Percentiles rank a stretch among this genome's conserved stretches.
phyloP scores from a whole-genome alignment of 2,797 vertebrate genomes.

The Siniperca undulata region DNA sequence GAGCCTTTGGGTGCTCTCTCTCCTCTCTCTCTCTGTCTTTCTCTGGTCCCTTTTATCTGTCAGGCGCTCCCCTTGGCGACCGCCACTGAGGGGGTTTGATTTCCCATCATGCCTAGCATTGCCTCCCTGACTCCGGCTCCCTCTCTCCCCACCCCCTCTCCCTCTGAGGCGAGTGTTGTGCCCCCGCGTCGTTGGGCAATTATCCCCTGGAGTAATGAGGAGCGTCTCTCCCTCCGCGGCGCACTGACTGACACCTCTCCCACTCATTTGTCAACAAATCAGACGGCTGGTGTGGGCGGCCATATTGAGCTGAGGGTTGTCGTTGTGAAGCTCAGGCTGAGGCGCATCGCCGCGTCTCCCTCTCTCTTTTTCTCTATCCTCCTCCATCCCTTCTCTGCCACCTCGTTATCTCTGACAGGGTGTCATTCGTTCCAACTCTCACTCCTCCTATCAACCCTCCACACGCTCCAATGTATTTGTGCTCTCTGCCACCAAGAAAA shows the following conservation, averaged over 20 bases:
- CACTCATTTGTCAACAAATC: slow-evolving; percentile 90
- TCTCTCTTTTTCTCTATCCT: slow-evolving; percentile 71
- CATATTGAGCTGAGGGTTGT: slow-evolving; percentile 87
- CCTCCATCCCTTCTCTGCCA: slow-evolving; percentile 81
- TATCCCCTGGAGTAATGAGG: slow-evolving; percentile 87
- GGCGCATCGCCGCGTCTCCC: slow-evolving; percentile 64
- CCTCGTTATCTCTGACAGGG: slow-evolving; percentile 86
- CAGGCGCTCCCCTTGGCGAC: slow-evolving; percentile 81
- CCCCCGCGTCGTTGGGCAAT: slow-evolving; percentile 85
- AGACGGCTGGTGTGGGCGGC: slow-evolving; percentile 87
- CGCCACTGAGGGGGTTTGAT: slow-evolving; percentile 82
- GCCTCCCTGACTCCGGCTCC: slow-evolving; percentile 66
- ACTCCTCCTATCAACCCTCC: slow-evolving; percentile 81
- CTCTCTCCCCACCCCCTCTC: slow-evolving; percentile 57
- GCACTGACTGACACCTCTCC: slow-evolving; percentile 88
- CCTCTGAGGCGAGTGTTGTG: slow-evolving; percentile 74
- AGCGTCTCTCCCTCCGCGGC: slow-evolving; percentile 76
- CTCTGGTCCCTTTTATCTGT: slow-evolving; percentile 82
- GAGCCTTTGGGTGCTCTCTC: slow-evolving; percentile 79
- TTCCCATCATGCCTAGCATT: slow-evolving; percentile 84
- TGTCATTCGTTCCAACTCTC: slow-evolving; percentile 81
- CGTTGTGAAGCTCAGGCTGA: slow-evolving; percentile 75
- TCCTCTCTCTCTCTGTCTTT: slow-evolving; percentile 71
- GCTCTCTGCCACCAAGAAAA: slow-evolving; percentile 70
- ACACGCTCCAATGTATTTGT: slow-evolving; percentile 73